Base-by-base conservation (phyloP, 2,888 invertebrate genomes). In the Ectemnius cavifrons region DNA sequence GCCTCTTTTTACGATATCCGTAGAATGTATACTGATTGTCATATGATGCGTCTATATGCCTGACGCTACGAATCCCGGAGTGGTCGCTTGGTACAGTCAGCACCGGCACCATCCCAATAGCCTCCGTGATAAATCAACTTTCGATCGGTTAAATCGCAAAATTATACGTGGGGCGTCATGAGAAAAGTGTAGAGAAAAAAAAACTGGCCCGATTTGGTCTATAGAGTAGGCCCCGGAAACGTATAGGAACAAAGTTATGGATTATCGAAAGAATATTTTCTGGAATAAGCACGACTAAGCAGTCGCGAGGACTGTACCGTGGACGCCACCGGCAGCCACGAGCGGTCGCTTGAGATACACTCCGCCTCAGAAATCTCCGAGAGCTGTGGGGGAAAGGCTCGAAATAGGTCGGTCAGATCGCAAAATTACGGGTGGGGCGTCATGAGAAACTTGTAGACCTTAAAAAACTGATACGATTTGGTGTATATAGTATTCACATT, bases 301-400 rank as follows among this genome's bases (percentile, higher is more conserved):
- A 77, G 74, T 78, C 46, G 72, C 75, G 46, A 13, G 56, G 83
- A 82, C 83, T 89, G 89, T 89, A 86, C 88, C 69, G 75, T 82
- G 83, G 89, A 89, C 89, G 89, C 89, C 86, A 86, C 85, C 82
- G 86, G 84, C 83, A 81, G 81, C 85, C 80, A 84, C 81, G 83
- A 83, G 82, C 83, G 80, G 80, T 79, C 81, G 84, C 85, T 84
- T 82, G 75, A 63, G 14, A 77, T 82, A 88, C 86, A 87, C 75
- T 78, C 80, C 4, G 0, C 6, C 11, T 2, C 4, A 61, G 72
- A 68, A 81, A 60, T 63, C 28, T 60, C 60, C 47, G 1, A 16
- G 64, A 68, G 65, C 16, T 13, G 46, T 58, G 49, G n/a, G 62
- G 45, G 57, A 57, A 74, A 49, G 4, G 4, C 37, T 49, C 65